Base-by-base conservation (phyloP, 2,797 vertebrate species). In the Cossypha polioptera region DNA sequence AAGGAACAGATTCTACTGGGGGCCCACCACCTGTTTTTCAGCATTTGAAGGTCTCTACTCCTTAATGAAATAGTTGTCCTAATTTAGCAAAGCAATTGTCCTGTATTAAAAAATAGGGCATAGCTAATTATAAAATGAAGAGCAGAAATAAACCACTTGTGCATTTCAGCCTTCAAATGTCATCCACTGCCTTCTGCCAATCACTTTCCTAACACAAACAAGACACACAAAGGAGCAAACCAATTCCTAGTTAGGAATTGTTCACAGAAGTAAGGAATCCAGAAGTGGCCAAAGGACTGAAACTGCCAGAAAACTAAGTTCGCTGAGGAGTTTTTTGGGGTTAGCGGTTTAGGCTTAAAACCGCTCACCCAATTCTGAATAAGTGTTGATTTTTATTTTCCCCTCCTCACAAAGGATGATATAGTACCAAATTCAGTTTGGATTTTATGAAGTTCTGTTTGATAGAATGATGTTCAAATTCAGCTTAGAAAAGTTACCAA, bases 231-330 rank as follows among this genome's bases (percentile, higher is more conserved):
- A 90, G 87, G 67, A 80, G 45, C 65, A 95, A 96, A 94, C 26
- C 35, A 95, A 83, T 53, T 94, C 92, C 94, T 94, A 96, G 92
- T 96, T 91, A 94, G 87, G 95, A 94, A 94, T n/a, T 83, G 81
- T 80, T 94, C 47, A 13, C 65, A 74, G 48, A 83, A 91, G 15
- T 48, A 29, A 89, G 22, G 85, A 91, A 83, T 50, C 57, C 53
- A 85, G n/a, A 89, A 94, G 61, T 26, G 71, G n/a, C 21, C 54
- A 67, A 89, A 87, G 36, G 53, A 74, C 6, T 24, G 35, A 83
- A 89, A 75, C 45, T 1, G 1, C 21, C 54, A 86, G 51, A 83
- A 93, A 85, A 58, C 0, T 0, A 73, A 74, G 13, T 61, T 67
- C 0, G 2, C 36, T 5, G 11, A 58, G 8, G 48, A 74, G 55